Evolutionary conservation across 2,888 invertebrate genomes (phyloP).

Genomic region (Lordiphosa fenestrarum): DNA sequence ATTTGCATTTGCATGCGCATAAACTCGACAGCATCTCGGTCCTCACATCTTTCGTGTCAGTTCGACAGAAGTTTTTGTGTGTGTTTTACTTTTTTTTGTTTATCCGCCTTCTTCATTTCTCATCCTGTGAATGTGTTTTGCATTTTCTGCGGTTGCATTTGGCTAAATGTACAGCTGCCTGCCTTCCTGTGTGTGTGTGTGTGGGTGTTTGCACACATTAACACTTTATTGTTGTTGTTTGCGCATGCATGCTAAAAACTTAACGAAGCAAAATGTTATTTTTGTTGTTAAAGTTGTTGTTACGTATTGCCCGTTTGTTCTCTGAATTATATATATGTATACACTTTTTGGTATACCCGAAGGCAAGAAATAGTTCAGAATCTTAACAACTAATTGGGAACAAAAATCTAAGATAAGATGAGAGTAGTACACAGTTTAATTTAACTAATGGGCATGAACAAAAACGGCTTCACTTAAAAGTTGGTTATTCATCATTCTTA

Average conservation of each 20-base stretch:
- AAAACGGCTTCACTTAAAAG: no score
- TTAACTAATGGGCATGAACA: no score
- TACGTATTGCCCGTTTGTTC: conserved; percentile 15
- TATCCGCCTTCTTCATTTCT: not conserved
- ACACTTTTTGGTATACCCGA: conserved; percentile 19
- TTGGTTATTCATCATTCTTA: no score
- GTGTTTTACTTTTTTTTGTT: conserved; percentile 8
- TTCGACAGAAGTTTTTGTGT: conserved; percentile 9
- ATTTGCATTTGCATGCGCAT: conserved; percentile 35
- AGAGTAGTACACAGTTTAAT: no score
- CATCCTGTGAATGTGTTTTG: conserved; percentile 58
- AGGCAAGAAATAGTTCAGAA: conserved; percentile 8
- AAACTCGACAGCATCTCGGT: conserved; percentile 8
- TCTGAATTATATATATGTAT: no score
- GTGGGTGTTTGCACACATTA: conserved; percentile 50
- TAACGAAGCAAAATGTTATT: conserved; percentile 69
- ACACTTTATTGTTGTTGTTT: conserved; percentile 64
- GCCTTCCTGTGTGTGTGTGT: not conserved
- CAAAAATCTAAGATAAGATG: no score
- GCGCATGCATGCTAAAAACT: conserved; percentile 60
- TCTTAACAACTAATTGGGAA: not conserved
- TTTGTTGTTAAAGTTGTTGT: not conserved
- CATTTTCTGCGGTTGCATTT: conserved; percentile 47
- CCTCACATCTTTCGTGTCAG: conserved; percentile 5
- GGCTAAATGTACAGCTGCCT: conserved; percentile 5